phyloP scores from a whole-genome alignment of 2,888 invertebrate species.

The Phyllotreta striolata region DNA sequence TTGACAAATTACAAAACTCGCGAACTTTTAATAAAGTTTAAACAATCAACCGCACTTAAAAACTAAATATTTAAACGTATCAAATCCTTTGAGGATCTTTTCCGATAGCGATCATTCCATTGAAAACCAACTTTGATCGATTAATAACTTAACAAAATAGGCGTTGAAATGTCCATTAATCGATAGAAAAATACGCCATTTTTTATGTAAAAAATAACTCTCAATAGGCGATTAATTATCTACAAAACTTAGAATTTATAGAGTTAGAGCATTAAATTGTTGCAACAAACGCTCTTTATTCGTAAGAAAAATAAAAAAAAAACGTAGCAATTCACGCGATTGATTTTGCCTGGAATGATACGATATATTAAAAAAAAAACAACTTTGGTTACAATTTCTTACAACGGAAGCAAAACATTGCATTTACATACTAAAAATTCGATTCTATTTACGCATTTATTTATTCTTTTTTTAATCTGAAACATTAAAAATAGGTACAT shows the following conservation, averaged over 20 bases:
- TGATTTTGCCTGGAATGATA: conserved; percentile 4
- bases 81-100: conserved; percentile 31
- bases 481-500: not conserved
- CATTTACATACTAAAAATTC: conserved; percentile 10
- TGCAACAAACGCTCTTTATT: too few relatives aligned
- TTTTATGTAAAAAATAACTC: too few relatives aligned
- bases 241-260: too few relatives aligned
- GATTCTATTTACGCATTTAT: conserved; percentile 1
- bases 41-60: conserved; percentile 48
- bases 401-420: conserved; percentile 34
- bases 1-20: conserved; percentile 41
- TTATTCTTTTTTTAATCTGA: too few relatives aligned
- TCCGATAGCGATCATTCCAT: not conserved
- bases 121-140: conserved; percentile 11
- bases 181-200: too few relatives aligned
- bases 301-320: too few relatives aligned
- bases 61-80: conserved; percentile 39
- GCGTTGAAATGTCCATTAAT: too few relatives aligned
- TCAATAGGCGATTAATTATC: too few relatives aligned
- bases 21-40: conserved; percentile 42
- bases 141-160: conserved; percentile 5
- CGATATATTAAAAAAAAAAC: conserved; percentile 35
- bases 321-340: too few relatives aligned
- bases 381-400: conserved; percentile 42
- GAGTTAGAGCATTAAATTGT: too few relatives aligned